Evolutionary conservation across 2,888 invertebrate species (phyloP).

Genomic region (Criorhina ranunculi): DNA sequence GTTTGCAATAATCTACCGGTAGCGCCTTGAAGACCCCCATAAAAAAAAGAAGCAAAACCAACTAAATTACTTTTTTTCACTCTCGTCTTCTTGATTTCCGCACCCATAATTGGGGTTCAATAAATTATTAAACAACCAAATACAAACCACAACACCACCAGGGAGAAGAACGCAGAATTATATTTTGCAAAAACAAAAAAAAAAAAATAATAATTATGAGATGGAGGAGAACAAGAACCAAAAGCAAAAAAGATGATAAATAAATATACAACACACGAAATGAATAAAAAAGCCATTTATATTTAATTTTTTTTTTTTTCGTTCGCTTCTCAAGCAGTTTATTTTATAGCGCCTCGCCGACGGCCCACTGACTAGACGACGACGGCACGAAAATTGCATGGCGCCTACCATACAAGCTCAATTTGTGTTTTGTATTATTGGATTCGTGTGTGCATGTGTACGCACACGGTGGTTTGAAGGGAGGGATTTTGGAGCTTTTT

Average conservation of each 20-base stretch:
- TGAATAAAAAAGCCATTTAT: conserved; percentile 71
- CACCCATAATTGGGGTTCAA: conserved; percentile 53
- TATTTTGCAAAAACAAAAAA: conserved; percentile 20
- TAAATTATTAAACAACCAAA: conserved; percentile 39
- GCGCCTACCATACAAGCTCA: conserved; percentile 72
- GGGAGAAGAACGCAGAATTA: conserved; percentile 12
- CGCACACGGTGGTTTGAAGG: conserved; percentile 27
- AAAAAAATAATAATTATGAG: conserved; percentile 43
- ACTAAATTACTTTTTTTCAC: conserved; percentile 30
- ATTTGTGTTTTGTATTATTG: conserved; percentile 65
- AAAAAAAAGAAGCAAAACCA: conserved; percentile 23
- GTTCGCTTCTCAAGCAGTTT: conserved; percentile 62
- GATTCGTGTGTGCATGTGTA: conserved; percentile 26
- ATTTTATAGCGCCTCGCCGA: conserved; percentile 75
- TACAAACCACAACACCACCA: conserved; percentile 6
- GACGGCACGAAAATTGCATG: conserved; percentile 75
- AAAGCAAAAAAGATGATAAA: conserved; percentile 54
- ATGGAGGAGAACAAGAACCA: conserved; percentile 53
- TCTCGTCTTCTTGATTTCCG: neutral
- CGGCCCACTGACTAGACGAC: conserved; percentile 75
- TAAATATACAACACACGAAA: conserved; percentile 70
- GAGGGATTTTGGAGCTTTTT: conserved; percentile 37
- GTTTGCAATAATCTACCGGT: conserved; percentile 41
- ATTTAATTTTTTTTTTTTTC: conserved; percentile 42
- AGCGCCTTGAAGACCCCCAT: conserved; percentile 36